These are phyloP conservation scores for Ditula angustiorana DNA, from an alignment of 2,888 invertebrate species.

Conservation along the genomic window DNA sequence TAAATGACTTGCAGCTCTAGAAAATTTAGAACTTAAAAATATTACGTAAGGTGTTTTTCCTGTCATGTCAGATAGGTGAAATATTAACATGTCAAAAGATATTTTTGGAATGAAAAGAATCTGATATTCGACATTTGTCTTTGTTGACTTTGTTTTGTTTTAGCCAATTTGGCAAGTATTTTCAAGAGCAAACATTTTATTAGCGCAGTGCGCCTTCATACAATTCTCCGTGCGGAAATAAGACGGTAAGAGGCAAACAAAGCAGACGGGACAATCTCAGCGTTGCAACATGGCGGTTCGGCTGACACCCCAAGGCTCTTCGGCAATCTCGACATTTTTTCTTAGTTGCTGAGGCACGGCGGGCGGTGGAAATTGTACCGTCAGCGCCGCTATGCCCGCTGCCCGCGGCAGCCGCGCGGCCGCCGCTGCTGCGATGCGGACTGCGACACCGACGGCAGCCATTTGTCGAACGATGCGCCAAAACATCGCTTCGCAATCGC, in stretches of 20 bases:
- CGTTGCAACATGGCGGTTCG: conserved; percentile 80
- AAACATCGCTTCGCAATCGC: conserved; percentile 81
- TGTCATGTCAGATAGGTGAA: background rate
- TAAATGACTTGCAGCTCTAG: conserved; percentile 9
- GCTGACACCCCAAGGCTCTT: conserved; percentile 75
- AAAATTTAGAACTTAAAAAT: conserved; percentile 10
- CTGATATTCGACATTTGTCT: conserved; percentile 5
- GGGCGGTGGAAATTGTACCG: conserved; percentile 72
- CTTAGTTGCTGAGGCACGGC: conserved; percentile 61
- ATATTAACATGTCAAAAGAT: conserved; percentile 1
- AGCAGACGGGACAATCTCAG: conserved; percentile 80
- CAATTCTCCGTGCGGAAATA: conserved; percentile 77
- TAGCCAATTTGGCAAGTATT: conserved; percentile 58
- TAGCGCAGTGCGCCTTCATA: conserved; percentile 67
- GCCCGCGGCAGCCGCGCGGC: conserved; percentile 21
- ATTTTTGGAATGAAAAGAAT: background rate
- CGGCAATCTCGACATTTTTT: conserved; percentile 81
- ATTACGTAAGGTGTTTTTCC: conserved; percentile 10
- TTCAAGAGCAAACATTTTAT: conserved; percentile 70
- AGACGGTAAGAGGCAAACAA: conserved; percentile 80
- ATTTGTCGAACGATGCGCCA: conserved; percentile 83
- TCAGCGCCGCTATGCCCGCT: conserved; percentile 59
- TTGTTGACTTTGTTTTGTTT: conserved; percentile 20
- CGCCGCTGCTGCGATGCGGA: conserved; percentile 67
- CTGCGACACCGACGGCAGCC: conserved; percentile 67